Conservation (phyloP, 2,113 vertebrate species). For the Halichoerus grypus region DNA sequence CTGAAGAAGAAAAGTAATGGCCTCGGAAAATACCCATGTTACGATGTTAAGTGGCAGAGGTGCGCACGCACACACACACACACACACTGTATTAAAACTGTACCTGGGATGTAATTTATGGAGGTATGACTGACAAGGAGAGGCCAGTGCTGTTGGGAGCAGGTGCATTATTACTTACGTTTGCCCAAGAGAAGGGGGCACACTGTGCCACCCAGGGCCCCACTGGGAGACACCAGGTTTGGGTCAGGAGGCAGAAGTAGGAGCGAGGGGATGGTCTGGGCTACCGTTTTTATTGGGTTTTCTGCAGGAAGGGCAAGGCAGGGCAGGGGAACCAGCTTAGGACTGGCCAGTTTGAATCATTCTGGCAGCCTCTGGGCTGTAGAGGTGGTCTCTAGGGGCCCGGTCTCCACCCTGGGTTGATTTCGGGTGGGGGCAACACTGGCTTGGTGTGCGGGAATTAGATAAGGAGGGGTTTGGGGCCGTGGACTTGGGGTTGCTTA, state of each 20-base stretch:
- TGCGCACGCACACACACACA: accelerated
- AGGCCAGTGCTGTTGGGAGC: background rate
- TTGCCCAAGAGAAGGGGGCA: background rate
- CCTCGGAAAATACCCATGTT: too few relatives aligned
- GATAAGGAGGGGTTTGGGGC: background rate
- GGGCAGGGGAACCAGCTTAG: accelerated
- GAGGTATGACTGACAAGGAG: background rate
- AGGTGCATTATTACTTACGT: background rate
- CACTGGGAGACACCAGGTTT: accelerated
- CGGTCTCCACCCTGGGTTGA: background rate
- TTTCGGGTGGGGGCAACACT: accelerated
- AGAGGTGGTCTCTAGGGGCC: background rate
- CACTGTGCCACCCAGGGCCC: accelerated
- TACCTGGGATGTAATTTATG: accelerated
- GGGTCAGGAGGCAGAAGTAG: background rate
- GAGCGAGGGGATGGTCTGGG: background rate
- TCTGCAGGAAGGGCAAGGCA: background rate
- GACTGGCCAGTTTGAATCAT: accelerated
- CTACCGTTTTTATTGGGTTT: background rate
- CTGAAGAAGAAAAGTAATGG: accelerated
- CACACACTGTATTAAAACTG: accelerated
- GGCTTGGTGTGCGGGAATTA: background rate
- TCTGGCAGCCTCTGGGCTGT: background rate
- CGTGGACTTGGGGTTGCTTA: accelerated
- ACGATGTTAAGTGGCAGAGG: background rate